phyloP scores from a whole-genome alignment of 2,797 vertebrate genomes.

The Synanceia verrucosa region DNA sequence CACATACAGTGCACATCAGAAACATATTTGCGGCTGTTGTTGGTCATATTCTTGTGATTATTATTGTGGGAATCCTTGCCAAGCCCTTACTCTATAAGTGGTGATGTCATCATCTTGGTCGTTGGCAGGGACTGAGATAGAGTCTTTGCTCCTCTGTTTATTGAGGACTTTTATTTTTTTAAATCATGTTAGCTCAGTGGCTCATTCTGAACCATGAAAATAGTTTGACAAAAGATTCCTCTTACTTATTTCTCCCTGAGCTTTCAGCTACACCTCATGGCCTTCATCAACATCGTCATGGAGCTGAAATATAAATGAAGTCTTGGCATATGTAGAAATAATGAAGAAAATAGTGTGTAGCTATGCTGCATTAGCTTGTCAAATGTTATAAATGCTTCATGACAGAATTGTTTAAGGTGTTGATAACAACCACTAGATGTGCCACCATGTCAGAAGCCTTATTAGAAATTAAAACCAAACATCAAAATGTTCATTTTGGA shows the following conservation, averaged over 20 bases:
- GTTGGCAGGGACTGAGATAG: not conserved
- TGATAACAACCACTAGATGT: too few species aligned
- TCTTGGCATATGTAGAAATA: too few species aligned
- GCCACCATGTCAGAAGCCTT: too few species aligned
- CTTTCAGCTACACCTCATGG: not conserved
- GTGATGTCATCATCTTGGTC: not conserved
- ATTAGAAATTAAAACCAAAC: too few species aligned
- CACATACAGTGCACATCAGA: not conserved
- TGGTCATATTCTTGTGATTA: not conserved
- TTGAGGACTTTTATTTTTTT: not conserved
- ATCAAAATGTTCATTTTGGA: too few species aligned
- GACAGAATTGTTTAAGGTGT: not conserved
- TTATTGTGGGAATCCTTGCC: not conserved
- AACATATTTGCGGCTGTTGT: not conserved
- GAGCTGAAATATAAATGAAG: not conserved
- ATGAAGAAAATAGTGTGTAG: too few species aligned
- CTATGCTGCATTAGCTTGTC: too few species aligned
- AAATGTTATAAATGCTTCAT: not conserved
- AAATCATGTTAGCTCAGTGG: not conserved
- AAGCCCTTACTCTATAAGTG: not conserved
- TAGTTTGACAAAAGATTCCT: too few species aligned
- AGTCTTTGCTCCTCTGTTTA: not conserved
- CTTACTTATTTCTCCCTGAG: not conserved
- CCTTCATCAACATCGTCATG: not conserved
- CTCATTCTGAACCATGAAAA: not conserved